phyloP scores from a whole-genome alignment of 2,888 invertebrate genomes.

The Lordiphosa andalusiaca region DNA sequence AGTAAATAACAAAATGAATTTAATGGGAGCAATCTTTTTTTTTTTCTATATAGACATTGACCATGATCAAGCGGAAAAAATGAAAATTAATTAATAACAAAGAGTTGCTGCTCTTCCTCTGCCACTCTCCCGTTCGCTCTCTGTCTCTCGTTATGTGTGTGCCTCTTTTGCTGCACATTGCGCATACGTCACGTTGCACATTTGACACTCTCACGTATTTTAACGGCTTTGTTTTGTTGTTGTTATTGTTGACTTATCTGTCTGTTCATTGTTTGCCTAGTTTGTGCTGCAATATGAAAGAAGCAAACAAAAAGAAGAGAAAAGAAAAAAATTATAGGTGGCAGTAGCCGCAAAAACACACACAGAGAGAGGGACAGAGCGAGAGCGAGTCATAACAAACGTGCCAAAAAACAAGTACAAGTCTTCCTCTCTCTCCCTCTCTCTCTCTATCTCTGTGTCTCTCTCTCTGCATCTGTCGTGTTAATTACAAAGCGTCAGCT shows the following conservation, averaged over 20 bases:
- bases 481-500: slow-evolving; percentile 59
- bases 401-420: slow-evolving; percentile 1
- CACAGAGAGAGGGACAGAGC: background rate
- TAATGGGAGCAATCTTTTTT: no score
- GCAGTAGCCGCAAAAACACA: background rate
- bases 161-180: slow-evolving; percentile 16
- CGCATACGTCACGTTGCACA: slow-evolving; percentile 36
- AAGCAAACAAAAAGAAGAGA: background rate
- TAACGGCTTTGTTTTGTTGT: slow-evolving; percentile 3
- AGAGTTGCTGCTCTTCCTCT: slow-evolving; percentile 1
- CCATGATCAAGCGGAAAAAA: slow-evolving; percentile 51
- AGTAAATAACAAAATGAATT: background rate
- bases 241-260: slow-evolving; percentile 7
- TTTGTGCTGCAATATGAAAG: background rate
- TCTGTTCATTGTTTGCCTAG: slow-evolving; percentile 7
- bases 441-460: slow-evolving; percentile 3
- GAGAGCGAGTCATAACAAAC: slow-evolving; percentile 6
- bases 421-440: background rate
- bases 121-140: background rate
- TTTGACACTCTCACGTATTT: slow-evolving; percentile 8
- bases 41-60: slow-evolving; percentile 30
- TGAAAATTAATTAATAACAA: slow-evolving; percentile 33
- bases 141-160: background rate
- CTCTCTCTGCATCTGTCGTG: slow-evolving; percentile 21
- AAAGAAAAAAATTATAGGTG: background rate